Evolutionary conservation across 2,888 invertebrate species (phyloP), one percentile per base, ranked within the genome.

Genomic region (Serripes groenlandicus): DNA sequence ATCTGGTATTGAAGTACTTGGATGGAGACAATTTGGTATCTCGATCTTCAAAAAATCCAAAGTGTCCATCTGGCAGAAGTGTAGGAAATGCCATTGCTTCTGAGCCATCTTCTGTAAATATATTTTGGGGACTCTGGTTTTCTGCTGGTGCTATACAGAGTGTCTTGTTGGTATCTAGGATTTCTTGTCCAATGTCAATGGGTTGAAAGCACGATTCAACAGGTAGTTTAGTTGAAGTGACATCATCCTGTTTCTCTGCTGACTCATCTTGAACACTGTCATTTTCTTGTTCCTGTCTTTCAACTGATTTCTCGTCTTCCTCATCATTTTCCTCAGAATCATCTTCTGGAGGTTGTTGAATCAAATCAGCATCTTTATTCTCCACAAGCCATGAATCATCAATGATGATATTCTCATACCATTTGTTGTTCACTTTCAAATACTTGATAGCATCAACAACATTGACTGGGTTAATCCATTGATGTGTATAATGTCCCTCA

Each of bases 41-140:
- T 30, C 72, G 26, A 5, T 64, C 26, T 23, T 64, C 9, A 15
- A 23, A 9, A 58, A 28, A 78, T 26, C 70, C 75, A 71, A 66
- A 37, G 28, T 30, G 54, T 54, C 78, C 78, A 23, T 78, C 62
- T 35, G 78, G 68, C 64, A 78, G 73, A n/a, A 78, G 34, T 18
- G 28, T 18, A n/a, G 78, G 78, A 26, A 78, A 78, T 35, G 68
- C 30, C 23, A 28, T n/a, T 26, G 9, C 11, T 35, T 58, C 52
- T 34, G 37, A 56, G 28, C 28, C 30, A 52, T 35, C 9, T 11
- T 58, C 58, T 26, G 32, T 28, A 11, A 58, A 30, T 9, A 72
- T n/a, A 34, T 23, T 72, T n/a, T 15, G n/a, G 5, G 58, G 58
- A 34, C n/a, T 42, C 5, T 70, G 18, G 26, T 52, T 52, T 52